These are phyloP conservation scores for Bugulina stolonifera DNA, from an alignment of 2,888 invertebrate species.

Conservation along the genomic window DNA sequence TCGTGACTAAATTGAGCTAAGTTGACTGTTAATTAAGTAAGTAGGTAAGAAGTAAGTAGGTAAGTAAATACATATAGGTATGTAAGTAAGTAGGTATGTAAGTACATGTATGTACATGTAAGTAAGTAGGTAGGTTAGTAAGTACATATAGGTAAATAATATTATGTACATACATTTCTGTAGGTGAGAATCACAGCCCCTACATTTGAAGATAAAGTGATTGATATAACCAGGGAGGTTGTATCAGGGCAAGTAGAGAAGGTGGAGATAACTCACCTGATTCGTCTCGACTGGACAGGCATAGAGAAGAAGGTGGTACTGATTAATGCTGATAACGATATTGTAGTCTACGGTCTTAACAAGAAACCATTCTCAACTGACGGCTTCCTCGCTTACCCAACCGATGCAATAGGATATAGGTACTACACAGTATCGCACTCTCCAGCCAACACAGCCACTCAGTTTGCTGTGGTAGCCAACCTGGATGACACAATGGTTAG, in stretches of 20 bases:
- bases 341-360: conserved; percentile 23
- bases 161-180: neutral
- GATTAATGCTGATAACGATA: neutral
- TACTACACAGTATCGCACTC: conserved; percentile 26
- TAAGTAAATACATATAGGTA: too few relatives aligned
- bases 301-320: conserved; percentile 2
- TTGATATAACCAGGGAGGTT: neutral
- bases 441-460: neutral
- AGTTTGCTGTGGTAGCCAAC: conserved; percentile 15
- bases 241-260: conserved; percentile 21
- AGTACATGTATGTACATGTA: too few relatives aligned
- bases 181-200: conserved; percentile 2
- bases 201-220: neutral
- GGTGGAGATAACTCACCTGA: neutral
- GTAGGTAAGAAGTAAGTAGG: too few relatives aligned
- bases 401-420: conserved; percentile 7
- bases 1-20: too few relatives aligned
- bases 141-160: too few relatives aligned
- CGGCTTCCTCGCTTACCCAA: conserved; percentile 25
- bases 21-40: too few relatives aligned
- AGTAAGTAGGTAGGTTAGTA: too few relatives aligned
- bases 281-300: conserved; percentile 11
- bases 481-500: conserved; percentile 7
- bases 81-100: too few relatives aligned
- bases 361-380: conserved; percentile 10